Evolutionary conservation across 2,113 vertebrate species (phyloP).

Genomic region (Mungos mungo): DNA sequence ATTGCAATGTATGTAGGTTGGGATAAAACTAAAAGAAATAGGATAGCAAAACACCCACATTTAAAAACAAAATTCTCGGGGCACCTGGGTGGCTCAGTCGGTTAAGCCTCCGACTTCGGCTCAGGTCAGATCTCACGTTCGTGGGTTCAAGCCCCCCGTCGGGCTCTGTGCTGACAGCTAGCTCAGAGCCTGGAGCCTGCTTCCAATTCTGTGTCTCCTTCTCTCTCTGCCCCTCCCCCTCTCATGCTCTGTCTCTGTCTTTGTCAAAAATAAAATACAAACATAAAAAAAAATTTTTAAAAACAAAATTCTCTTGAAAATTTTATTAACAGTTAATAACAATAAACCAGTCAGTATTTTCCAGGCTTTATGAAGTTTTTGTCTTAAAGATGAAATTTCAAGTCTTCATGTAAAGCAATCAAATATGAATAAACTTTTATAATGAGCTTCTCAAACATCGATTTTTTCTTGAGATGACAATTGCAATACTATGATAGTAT

Average conservation of each 20-base stretch:
- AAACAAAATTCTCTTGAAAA: conserved; percentile 46
- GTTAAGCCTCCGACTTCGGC: too few species aligned
- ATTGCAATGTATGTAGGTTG: background rate
- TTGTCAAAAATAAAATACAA: too few species aligned
- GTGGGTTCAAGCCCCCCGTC: too few species aligned
- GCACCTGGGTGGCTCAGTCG: too few species aligned
- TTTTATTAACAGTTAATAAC: conserved; percentile 31
- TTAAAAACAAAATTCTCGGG: conserved; percentile 52
- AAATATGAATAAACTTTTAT: conserved; percentile 3
- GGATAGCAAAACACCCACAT: background rate
- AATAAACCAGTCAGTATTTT: background rate
- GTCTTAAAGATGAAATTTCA: conserved; percentile 31
- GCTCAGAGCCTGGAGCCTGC: too few species aligned
- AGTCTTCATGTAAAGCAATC: background rate
- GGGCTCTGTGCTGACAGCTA: too few species aligned
- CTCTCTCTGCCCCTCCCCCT: too few species aligned
- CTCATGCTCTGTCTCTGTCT: too few species aligned
- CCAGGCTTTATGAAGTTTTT: conserved; percentile 15
- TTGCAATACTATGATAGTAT: background rate
- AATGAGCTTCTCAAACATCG: background rate
- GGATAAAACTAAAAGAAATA: conserved; percentile 28
- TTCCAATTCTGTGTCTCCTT: too few species aligned
- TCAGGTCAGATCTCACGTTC: too few species aligned
- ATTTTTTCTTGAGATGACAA: background rate
- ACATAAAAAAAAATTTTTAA: too few species aligned